A percentile compares a stretch with the other conserved stretches of the same genome.
phyloP scores from a whole-genome alignment of 1,140 invertebrate genomes.

The Bombus cullumanus region DNA sequence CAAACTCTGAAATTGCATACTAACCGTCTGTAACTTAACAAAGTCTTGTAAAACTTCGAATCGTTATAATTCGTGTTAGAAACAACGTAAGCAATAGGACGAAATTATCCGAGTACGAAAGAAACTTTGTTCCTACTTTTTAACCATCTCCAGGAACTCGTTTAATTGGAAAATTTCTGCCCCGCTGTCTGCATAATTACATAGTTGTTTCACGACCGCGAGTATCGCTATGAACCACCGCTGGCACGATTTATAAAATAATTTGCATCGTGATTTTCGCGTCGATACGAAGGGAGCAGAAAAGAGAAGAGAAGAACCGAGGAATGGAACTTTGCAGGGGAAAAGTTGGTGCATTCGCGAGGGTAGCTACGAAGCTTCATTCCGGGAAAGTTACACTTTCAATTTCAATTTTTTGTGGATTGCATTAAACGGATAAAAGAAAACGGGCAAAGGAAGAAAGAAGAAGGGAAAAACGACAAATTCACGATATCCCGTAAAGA shows the following conservation, averaged over 20 bases:
- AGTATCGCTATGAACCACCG: too few relatives aligned
- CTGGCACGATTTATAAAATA: too few relatives aligned
- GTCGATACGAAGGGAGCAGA: too few relatives aligned
- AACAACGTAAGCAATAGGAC: too few relatives aligned
- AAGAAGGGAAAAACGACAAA: not conserved
- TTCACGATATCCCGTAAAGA: slow-evolving; percentile 35
- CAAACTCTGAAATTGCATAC: not conserved
- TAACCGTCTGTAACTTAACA: not conserved
- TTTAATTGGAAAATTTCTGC: too few relatives aligned
- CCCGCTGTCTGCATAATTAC: too few relatives aligned
- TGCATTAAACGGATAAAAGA: not conserved
- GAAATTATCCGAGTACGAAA: not conserved
- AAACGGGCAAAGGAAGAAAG: too few relatives aligned
- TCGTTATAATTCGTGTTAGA: not conserved
- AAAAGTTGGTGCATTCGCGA: not conserved
- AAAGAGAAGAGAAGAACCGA: not conserved
- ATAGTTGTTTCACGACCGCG: too few relatives aligned
- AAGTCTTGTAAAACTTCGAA: not conserved
- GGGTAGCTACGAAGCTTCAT: not conserved
- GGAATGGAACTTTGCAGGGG: too few relatives aligned
- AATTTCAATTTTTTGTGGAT: not conserved
- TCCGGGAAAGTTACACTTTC: not conserved
- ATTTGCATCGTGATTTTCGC: too few relatives aligned
- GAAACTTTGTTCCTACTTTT: too few relatives aligned
- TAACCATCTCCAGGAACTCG: too few relatives aligned